These are phyloP conservation scores for Amblyjoppa proteus DNA, from an alignment of 2,888 invertebrate genomes.

Conservation along the genomic window DNA sequence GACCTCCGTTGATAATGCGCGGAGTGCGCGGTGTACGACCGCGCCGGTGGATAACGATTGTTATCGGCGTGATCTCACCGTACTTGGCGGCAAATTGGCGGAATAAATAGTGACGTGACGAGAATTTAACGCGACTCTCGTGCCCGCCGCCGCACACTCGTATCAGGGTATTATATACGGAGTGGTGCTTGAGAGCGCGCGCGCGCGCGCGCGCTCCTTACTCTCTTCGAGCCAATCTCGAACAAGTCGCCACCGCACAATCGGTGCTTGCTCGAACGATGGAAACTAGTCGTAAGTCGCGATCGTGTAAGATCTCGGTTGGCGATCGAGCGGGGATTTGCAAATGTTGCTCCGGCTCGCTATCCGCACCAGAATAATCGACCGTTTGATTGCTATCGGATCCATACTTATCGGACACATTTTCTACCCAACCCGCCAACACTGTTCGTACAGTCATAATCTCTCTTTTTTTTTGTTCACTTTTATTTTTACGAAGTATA, in stretches of 20 bases:
- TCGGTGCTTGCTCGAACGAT: constrained; percentile 41
- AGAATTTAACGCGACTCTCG: constrained; percentile 68
- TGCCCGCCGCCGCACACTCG: constrained; percentile 12
- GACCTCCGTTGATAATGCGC: constrained; percentile 42
- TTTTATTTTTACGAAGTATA: constrained; percentile 25
- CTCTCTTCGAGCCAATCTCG: constrained; percentile 60
- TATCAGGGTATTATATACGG: constrained; percentile 35
- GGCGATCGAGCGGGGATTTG: constrained; percentile 32
- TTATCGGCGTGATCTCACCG: constrained; percentile 72
- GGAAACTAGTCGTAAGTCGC: constrained; percentile 52
- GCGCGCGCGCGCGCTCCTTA: neutral
- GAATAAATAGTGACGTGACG: constrained; percentile 75
- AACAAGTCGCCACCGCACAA: constrained; percentile 54
- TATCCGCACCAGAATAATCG: constrained; percentile 58
- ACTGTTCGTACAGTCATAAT: constrained; percentile 38
- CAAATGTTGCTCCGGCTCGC: constrained; percentile 30
- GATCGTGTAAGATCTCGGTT: constrained; percentile 63
- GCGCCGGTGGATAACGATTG: constrained; percentile 59
- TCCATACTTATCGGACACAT: constrained; percentile 65
- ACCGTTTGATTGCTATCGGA: constrained; percentile 63
- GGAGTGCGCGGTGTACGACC: constrained; percentile 35
- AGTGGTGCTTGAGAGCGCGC: constrained; percentile 17
- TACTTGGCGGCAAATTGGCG: constrained; percentile 75
- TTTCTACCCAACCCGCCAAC: constrained; percentile 51
- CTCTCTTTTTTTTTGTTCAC: constrained; percentile 3